These are phyloP conservation scores for Colostygia pectinataria DNA, from an alignment of 2,888 invertebrate species.

Conservation along the genomic window DNA sequence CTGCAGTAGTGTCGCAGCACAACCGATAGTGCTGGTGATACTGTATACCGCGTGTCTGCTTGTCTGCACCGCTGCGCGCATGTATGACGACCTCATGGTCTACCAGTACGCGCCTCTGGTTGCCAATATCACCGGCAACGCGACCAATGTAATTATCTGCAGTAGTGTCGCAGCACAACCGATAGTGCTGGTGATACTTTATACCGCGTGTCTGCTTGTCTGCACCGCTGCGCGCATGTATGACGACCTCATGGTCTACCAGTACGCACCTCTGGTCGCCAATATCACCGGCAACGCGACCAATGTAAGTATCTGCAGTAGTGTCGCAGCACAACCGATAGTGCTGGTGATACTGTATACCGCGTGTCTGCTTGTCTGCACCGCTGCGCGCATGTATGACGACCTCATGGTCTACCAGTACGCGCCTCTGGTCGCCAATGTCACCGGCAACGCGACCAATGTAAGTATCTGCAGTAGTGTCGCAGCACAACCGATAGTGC, in stretches of 20 bases:
- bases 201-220: constrained; percentile 69
- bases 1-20: too few species aligned
- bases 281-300: constrained; percentile 65
- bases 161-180: too few species aligned
- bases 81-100: constrained; percentile 78
- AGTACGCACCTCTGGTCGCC: constrained; percentile 59
- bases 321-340: too few species aligned
- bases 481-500: too few species aligned
- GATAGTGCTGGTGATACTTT: constrained; percentile 70
- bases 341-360: constrained; percentile 72
- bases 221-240: constrained; percentile 72
- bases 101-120: constrained; percentile 66
- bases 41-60: constrained; percentile 71
- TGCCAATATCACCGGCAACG: constrained; percentile 59
- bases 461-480: constrained; percentile 53
- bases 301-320: constrained; percentile 51
- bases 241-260: constrained; percentile 78
- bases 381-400: constrained; percentile 72
- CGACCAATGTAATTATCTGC: constrained; percentile 59
- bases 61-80: constrained; percentile 69
- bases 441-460: constrained; percentile 62
- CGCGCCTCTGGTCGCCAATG: constrained; percentile 54
- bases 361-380: constrained; percentile 70
- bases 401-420: constrained; percentile 79
- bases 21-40: constrained; percentile 71